These are phyloP conservation scores for Pantala flavescens DNA, from an alignment of 1,140 invertebrate genomes.

Conservation along the genomic window DNA sequence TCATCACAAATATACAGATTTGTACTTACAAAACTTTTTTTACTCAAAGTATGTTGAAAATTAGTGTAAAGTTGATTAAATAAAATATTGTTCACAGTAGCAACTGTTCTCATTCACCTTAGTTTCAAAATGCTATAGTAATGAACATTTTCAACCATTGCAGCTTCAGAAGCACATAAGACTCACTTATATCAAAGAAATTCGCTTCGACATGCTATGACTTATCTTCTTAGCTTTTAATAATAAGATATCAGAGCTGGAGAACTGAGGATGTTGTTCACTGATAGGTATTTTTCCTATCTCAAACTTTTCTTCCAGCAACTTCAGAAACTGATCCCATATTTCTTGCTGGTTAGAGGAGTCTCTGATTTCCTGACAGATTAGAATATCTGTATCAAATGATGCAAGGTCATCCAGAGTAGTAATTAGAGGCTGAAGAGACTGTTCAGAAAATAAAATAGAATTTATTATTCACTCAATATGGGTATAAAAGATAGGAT, in stretches of 20 bases:
- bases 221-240: background rate
- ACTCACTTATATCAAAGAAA: too few species aligned
- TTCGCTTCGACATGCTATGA: too few species aligned
- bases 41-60: too few species aligned
- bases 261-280: background rate
- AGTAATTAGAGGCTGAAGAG: background rate
- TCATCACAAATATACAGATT: too few species aligned
- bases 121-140: too few species aligned
- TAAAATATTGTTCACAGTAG: background rate
- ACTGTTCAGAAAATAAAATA: background rate
- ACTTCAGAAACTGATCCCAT: background rate
- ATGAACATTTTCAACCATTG: too few species aligned
- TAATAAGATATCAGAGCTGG: background rate
- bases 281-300: background rate
- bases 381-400: background rate
- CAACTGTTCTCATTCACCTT: too few species aligned
- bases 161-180: too few species aligned
- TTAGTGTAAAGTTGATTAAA: background rate
- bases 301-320: background rate
- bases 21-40: too few species aligned
- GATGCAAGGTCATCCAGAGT: background rate
- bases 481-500: too few species aligned
- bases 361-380: background rate
- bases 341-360: background rate
- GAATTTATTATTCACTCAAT: too few species aligned